Evolutionary conservation across 2,888 invertebrate genomes (phyloP), one percentile per base, ranked within the genome.

Genomic region (Ptychoptera contaminata): DNA sequence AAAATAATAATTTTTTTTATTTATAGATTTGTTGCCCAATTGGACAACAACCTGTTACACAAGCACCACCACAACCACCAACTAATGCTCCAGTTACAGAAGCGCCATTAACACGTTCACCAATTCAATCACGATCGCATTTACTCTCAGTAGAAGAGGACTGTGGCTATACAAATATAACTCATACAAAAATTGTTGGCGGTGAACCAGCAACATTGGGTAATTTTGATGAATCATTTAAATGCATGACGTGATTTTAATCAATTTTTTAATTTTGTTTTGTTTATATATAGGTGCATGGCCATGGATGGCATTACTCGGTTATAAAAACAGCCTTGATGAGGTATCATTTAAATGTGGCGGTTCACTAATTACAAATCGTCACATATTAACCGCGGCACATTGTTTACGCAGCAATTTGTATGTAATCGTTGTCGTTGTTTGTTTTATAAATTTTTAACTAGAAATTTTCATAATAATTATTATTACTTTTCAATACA

Each of bases 281-380:
- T 42, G 38, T 40, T 41, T 30, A 30, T 30, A 11, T 79, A 23
- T 23, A 23, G 84, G 80, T 15, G 76, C 79, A 42, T 86, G 83
- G 75, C 87, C 87, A 1, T 88, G 86, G 85, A 73, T 84, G 52
- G 77, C 76, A 0, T 72, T 79, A 3, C 63, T 87, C 34, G 87
- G 85, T 0, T 87, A 82, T 58, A 69, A 66, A 49, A 62, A 59
- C 45, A 62, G 66, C 53, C 62, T 65, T 29, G 65, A 55, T 37
- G 54, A 47, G 4, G 56, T 50, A 1, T 55, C 58, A 0, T 67
- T 62, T 12, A 65, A 62, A 49, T 66, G 66, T 45, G 67, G 66
- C 1, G 90, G 87, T 4, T 53, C 61, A 1, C 47, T 64, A 46
- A 54, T 65, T 14, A 62, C 63, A 1, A 0, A 34, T 9, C 16